phyloP scores from a whole-genome alignment of 2,113 vertebrate genomes.

The Vulpes ferrilata region DNA sequence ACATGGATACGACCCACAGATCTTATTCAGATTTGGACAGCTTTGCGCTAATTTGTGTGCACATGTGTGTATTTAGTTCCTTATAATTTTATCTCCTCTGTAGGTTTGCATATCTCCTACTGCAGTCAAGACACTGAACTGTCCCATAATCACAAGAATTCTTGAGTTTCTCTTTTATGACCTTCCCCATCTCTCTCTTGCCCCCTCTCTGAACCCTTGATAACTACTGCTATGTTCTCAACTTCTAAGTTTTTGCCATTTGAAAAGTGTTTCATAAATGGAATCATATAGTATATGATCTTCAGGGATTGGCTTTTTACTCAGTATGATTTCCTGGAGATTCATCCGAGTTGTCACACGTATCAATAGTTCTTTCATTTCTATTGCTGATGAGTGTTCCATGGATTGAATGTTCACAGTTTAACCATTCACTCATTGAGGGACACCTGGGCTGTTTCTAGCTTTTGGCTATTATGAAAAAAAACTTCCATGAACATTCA shows the following conservation, averaged over 20 bases:
- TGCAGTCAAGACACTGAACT: neutral
- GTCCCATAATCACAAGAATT: neutral
- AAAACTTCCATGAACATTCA: neutral
- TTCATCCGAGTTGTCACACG: neutral
- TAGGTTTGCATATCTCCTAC: neutral
- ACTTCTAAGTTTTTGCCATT: conserved; percentile 3
- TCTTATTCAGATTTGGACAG: neutral
- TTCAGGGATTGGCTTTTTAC: neutral
- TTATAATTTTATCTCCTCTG: neutral
- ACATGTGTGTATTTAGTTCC: neutral
- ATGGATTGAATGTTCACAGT: neutral
- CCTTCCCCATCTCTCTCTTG: neutral
- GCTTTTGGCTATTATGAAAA: neutral
- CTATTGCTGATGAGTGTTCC: neutral
- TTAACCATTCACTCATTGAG: neutral
- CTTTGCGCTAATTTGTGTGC: neutral
- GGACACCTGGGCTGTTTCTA: neutral
- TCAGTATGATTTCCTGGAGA: neutral
- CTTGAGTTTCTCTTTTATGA: neutral
- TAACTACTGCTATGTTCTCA: neutral
- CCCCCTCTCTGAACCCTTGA: neutral
- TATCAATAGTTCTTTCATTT: neutral
- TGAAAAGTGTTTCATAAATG: neutral
- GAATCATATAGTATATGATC: neutral
- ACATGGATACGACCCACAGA: neutral